phyloP scores from a whole-genome alignment of 1,140 invertebrate genomes.

The Pararge aegeria region DNA sequence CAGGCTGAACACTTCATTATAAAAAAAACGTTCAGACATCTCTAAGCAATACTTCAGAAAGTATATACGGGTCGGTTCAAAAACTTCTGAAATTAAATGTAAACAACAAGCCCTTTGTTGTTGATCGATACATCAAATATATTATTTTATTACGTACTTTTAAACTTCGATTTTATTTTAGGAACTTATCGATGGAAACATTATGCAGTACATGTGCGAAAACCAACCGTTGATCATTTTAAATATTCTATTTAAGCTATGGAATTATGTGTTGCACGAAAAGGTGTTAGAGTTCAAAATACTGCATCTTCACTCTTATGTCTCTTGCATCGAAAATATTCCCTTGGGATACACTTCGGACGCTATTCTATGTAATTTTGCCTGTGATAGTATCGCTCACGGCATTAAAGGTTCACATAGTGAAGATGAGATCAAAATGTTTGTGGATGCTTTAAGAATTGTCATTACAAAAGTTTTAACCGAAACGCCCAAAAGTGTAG shows the following conservation, averaged over 20 bases:
- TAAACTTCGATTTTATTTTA: constrained; percentile 40
- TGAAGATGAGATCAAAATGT: constrained; percentile 39
- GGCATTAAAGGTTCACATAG: constrained; percentile 46
- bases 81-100: no score
- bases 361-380: constrained; percentile 59
- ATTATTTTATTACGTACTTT: neutral
- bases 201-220: constrained; percentile 62
- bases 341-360: constrained; percentile 51
- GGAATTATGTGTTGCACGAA: constrained; percentile 53
- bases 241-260: constrained; percentile 59
- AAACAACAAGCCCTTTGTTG: no score
- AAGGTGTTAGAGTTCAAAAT: constrained; percentile 51
- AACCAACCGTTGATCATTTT: constrained; percentile 62
- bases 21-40: no score
- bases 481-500: constrained; percentile 24
- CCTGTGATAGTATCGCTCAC: constrained; percentile 47
- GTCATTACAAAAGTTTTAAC: constrained; percentile 46
- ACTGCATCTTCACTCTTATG: constrained; percentile 51
- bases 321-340: constrained; percentile 54
- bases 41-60: no score
- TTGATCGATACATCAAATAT: neutral
- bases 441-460: constrained; percentile 41
- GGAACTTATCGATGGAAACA: constrained; percentile 54
- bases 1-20: no score
- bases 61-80: no score